These are phyloP conservation scores for Hyperoplus immaculatus DNA, from an alignment of 2,797 vertebrate species.

Conservation along the genomic window DNA sequence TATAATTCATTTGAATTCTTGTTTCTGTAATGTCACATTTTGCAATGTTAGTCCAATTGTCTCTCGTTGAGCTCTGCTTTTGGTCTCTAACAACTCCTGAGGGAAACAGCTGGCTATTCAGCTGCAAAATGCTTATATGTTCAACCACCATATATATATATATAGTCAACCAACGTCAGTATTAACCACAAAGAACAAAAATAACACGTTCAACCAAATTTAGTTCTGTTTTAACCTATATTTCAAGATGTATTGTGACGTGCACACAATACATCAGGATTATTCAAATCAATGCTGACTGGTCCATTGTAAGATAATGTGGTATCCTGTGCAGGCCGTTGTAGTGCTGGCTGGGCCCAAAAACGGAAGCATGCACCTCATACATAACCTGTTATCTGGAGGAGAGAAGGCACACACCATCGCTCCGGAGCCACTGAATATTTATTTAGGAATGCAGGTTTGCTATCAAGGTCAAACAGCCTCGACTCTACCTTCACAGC, in stretches of 20 bases:
- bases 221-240: background rate
- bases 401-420: conserved; percentile 49
- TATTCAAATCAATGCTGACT: background rate
- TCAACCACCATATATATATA: too few relatives aligned
- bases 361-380: conserved; percentile 42
- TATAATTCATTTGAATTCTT: too few relatives aligned
- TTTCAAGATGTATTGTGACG: background rate
- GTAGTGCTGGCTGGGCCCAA: background rate
- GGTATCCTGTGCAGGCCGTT: background rate
- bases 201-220: background rate
- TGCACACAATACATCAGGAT: background rate
- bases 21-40: too few relatives aligned
- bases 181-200: background rate
- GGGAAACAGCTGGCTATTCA: too few relatives aligned
- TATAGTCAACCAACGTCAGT: too few relatives aligned
- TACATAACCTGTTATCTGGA: conserved; percentile 68
- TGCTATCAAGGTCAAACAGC: conserved; percentile 79
- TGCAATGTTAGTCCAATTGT: too few relatives aligned
- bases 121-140: too few relatives aligned
- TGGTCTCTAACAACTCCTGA: too few relatives aligned
- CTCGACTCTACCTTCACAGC: conserved; percentile 54
- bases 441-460: conserved; percentile 73
- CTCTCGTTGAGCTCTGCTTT: too few relatives aligned
- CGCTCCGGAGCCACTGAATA: conserved; percentile 68
- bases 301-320: background rate